A percentile compares a stretch with the other conserved stretches of the same genome.
phyloP scores from a whole-genome alignment of 2,113 vertebrate species.

The Pluvialis apricaria region DNA sequence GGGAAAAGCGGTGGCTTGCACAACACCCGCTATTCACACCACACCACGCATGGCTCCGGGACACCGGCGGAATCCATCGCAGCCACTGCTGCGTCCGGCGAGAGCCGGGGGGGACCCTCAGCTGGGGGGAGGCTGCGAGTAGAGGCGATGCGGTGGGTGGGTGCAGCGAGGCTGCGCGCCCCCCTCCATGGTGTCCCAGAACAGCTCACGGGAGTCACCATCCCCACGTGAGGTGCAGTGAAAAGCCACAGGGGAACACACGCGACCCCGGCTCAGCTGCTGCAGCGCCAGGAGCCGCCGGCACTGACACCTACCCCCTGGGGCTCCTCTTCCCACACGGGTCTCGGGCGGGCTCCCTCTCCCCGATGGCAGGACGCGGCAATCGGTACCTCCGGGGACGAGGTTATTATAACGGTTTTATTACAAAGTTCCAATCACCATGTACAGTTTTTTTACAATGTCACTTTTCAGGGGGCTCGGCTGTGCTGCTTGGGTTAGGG shows the following conservation, averaged over 20 bases:
- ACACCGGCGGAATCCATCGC: neutral
- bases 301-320: accelerated
- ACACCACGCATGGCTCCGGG: accelerated
- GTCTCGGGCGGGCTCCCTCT: neutral
- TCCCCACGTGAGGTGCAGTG: neutral
- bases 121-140: neutral
- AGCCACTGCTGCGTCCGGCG: neutral
- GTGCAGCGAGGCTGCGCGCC: accelerated
- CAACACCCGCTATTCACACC: accelerated
- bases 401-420: slow-evolving; percentile 53
- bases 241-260: too few relatives aligned
- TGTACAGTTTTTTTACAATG: slow-evolving; percentile 71
- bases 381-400: neutral
- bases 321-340: neutral
- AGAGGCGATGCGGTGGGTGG: neutral
- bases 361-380: accelerated
- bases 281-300: accelerated
- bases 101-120: neutral
- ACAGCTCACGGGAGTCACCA: neutral
- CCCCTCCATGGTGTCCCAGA: neutral
- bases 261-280: neutral
- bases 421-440: slow-evolving; percentile 74
- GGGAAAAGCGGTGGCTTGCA: neutral
- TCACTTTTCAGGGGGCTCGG: slow-evolving; percentile 30
- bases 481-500: slow-evolving; percentile 3